A percentile compares a stretch with the other conserved stretches of the same genome.
phyloP scores from a whole-genome alignment of 2,888 invertebrate genomes.

The Dicroscelio sp. region DNA sequence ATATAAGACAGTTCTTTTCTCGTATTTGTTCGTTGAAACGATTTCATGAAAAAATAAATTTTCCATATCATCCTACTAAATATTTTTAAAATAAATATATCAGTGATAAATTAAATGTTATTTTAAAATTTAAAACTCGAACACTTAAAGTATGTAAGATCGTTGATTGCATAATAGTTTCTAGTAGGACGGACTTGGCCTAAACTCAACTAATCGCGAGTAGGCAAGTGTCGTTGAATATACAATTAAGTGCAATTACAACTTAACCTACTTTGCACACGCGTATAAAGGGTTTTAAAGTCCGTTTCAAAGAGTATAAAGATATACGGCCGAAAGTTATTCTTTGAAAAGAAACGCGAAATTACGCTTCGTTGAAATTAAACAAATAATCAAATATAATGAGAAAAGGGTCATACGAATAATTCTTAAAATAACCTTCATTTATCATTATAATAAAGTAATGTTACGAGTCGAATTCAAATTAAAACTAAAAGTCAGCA shows the following conservation, averaged over 20 bases:
- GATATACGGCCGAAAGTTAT: conserved; percentile 10
- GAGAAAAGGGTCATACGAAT: no score
- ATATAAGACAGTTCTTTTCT: no score
- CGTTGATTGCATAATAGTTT: conserved; percentile 74
- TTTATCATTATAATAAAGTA: no score
- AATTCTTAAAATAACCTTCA: no score
- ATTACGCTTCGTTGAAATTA: no score
- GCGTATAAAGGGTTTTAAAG: conserved; percentile 70
- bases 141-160: conserved; percentile 48
- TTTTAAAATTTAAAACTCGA: conserved; percentile 12
- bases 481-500: no score
- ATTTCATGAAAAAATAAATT: no score
- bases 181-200: conserved; percentile 78
- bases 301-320: conserved; percentile 46
- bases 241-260: conserved; percentile 90
- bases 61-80: no score
- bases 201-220: conserved; percentile 87
- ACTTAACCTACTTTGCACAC: conserved; percentile 89
- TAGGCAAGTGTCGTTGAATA: conserved; percentile 89
- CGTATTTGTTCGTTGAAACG: no score
- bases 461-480: no score
- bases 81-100: no score
- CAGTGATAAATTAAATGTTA: background rate
- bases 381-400: no score
- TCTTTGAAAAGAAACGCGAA: background rate